A percentile compares a stretch with the other conserved stretches of the same genome.
Conservation (phyloP, 2,113 vertebrate genomes). For the Phylloscopus trochilus region DNA sequence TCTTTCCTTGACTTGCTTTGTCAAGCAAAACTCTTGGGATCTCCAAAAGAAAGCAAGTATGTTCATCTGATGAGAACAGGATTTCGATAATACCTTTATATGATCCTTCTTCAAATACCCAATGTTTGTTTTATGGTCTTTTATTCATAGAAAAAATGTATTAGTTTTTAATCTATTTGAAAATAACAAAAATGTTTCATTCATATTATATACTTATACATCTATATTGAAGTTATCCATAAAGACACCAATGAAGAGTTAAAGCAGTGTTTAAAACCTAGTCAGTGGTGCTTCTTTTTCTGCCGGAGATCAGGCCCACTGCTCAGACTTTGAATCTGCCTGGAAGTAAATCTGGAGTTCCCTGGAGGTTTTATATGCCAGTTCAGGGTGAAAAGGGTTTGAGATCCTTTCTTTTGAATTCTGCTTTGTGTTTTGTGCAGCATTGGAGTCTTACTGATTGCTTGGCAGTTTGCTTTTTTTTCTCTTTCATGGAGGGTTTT, state of each 20-base stretch:
- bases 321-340: background rate
- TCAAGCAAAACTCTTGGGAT: background rate
- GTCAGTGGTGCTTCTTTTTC: background rate
- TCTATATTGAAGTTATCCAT: background rate
- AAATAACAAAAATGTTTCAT: background rate
- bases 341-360: background rate
- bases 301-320: background rate
- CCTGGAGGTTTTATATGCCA: background rate
- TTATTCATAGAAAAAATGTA: background rate
- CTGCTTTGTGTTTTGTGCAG: background rate
- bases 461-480: background rate
- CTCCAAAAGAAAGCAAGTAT: background rate
- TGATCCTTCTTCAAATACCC: background rate
- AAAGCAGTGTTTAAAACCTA: background rate
- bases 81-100: background rate
- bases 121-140: background rate
- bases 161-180: background rate
- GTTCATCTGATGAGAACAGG: background rate
- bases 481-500: too few relatives aligned
- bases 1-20: background rate
- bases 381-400: background rate
- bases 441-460: background rate
- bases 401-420: background rate
- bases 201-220: background rate
- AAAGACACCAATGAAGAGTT: background rate